Evolutionary conservation across 2,888 invertebrate genomes (phyloP), one percentile per base, ranked within the genome.

Genomic region (Ennomos erosarius): DNA sequence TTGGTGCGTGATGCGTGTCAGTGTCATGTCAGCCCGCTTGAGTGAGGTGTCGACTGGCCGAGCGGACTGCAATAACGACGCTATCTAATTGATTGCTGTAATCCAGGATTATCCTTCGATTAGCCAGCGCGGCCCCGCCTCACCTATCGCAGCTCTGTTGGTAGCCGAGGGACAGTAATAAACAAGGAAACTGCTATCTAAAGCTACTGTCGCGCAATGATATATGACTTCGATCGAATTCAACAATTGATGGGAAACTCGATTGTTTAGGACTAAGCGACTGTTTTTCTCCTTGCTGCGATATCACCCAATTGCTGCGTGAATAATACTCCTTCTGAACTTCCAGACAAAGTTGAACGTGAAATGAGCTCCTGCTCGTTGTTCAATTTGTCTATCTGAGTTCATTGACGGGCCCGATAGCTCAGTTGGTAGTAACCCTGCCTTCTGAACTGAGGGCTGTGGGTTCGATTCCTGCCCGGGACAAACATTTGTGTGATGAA

Each of bases 101-200:
- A 58, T 58, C 47, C 47, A 9, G 52, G 52, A 58, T 58, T 52
- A 58, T 51, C 33, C 2, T 5, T 4, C 35, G 56, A 57, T 57
- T 57, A 51, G 46, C 51, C 26, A 26, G 3, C 26, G 26, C 26
- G 26, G 26, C 26, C 45, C 51, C 50, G 46, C 57, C 46, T 57
- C 57, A 42, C 45, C 42, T 57, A 46, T 51, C 51, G 37, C 43
- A n/a, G 35, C 48, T 58, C 16, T 6, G 40, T 5, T 38, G 52
- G 52, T 52, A 52, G 34, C 9, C 16, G 16, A 42, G n/a, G 33
- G 11, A 10, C 1, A 8, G 40, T 51, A 37, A 47, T 39, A 52
- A 48, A 57, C 42, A 42, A 12, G 33, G 13, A 38, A 48, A 58
- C 16, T 36, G 36, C n/a, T 57, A 57, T 57, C 57, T 57, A 57